These are phyloP conservation scores for Cephalopholis sonnerati DNA, from an alignment of 2,113 vertebrate genomes.

Conservation along the genomic window DNA sequence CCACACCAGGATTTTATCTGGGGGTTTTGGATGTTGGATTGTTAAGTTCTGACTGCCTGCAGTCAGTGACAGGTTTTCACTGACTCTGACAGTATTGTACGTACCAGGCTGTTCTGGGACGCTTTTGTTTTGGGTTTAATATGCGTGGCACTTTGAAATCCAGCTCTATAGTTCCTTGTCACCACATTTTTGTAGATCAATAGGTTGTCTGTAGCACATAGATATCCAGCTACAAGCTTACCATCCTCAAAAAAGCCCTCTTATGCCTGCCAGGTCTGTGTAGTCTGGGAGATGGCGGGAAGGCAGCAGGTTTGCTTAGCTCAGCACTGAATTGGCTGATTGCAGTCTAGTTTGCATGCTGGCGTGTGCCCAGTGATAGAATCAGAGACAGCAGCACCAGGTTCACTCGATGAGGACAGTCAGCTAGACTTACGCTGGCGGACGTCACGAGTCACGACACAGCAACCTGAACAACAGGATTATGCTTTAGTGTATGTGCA, in stretches of 20 bases:
- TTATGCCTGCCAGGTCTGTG: slow-evolving; percentile 56
- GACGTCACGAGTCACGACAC: slow-evolving; percentile 26
- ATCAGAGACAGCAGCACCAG: slow-evolving; percentile 27
- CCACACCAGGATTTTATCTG: neutral
- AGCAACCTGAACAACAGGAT: neutral
- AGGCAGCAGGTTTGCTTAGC: slow-evolving; percentile 53
- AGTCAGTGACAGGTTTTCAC: slow-evolving; percentile 30
- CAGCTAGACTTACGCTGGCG: slow-evolving; percentile 18
- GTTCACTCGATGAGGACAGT: slow-evolving; percentile 17
- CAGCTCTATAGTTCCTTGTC: slow-evolving; percentile 32
- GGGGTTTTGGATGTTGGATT: slow-evolving; percentile 29
- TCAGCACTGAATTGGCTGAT: slow-evolving; percentile 43
- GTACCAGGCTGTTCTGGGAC: slow-evolving; percentile 33
- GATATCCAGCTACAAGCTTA: slow-evolving; percentile 40
- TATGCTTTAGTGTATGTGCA: neutral
- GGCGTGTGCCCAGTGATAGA: slow-evolving; percentile 44
- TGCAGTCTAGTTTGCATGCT: slow-evolving; percentile 42
- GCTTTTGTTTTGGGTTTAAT: slow-evolving; percentile 46
- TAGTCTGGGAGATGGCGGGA: slow-evolving; percentile 47
- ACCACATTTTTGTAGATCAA: slow-evolving; percentile 40
- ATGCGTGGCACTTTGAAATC: slow-evolving; percentile 33
- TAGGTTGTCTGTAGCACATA: slow-evolving; percentile 33
- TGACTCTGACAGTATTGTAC: slow-evolving; percentile 16
- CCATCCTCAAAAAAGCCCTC: neutral
- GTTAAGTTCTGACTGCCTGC: slow-evolving; percentile 15